phyloP scores from a whole-genome alignment of 2,888 invertebrate species.

The Agrilus biguttatus region DNA sequence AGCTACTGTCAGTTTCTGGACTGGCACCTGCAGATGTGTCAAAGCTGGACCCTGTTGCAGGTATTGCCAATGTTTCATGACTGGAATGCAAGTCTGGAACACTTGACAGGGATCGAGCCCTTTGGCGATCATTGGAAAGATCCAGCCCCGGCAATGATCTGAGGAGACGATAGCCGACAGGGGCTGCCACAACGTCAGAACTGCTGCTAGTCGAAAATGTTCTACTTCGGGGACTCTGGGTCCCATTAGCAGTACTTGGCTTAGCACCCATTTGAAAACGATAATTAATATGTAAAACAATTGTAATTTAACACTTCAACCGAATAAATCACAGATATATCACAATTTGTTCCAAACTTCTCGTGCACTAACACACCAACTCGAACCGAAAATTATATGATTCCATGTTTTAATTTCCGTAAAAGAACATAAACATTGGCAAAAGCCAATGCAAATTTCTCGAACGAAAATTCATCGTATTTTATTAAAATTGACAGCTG shows the following conservation, averaged over 20 bases:
- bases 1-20: slow-evolving; percentile 53
- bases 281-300: no score
- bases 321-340: no score
- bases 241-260: slow-evolving; percentile 64
- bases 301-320: no score
- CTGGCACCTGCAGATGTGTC: slow-evolving; percentile 50
- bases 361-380: no score
- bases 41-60: slow-evolving; percentile 45
- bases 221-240: slow-evolving; percentile 56
- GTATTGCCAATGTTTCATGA: slow-evolving; percentile 44
- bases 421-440: slow-evolving; percentile 11
- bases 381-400: no score
- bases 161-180: slow-evolving; percentile 50
- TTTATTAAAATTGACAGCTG: slow-evolving; percentile 10
- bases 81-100: slow-evolving; percentile 56
- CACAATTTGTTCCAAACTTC: no score
- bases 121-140: slow-evolving; percentile 62
- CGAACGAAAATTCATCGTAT: slow-evolving; percentile 13
- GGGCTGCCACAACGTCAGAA: slow-evolving; percentile 46
- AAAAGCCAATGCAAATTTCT: slow-evolving; percentile 13
- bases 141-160: slow-evolving; percentile 59
- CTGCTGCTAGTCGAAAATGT: slow-evolving; percentile 62
- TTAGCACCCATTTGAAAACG: slow-evolving; percentile 56
- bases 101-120: slow-evolving; percentile 69
- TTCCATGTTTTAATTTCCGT: no score